These are phyloP conservation scores for Hormiphora californensis DNA, from an alignment of 37 sponge, comb jelly and placozoan species.

Conservation along the genomic window DNA sequence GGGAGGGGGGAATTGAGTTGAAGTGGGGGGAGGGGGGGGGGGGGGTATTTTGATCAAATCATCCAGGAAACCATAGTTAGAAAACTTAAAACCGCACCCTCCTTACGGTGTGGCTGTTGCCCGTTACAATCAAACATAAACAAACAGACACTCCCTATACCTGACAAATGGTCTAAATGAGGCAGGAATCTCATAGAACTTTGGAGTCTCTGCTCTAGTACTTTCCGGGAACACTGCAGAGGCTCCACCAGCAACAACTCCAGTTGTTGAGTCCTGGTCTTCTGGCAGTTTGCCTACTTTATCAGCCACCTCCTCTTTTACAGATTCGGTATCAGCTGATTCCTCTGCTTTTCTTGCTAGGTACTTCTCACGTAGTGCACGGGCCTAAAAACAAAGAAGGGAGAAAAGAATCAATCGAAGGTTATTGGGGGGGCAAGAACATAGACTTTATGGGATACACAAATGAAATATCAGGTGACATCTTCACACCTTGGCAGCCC, in stretches of 20 bases:
- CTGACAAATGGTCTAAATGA: not conserved
- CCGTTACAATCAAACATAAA: too few species aligned
- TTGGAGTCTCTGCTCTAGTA: not conserved
- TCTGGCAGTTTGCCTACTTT: too few species aligned
- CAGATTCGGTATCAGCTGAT: not conserved
- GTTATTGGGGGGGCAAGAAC: not conserved
- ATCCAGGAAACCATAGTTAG: too few species aligned
- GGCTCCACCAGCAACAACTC: not conserved
- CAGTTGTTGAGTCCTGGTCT: not conserved
- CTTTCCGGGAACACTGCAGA: not conserved
- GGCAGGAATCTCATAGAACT: slow-evolving; percentile 37
- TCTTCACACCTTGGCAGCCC: slow-evolving; percentile 66
- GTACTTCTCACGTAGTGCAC: slow-evolving; percentile 33
- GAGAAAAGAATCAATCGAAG: not conserved
- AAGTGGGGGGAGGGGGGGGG: too few species aligned
- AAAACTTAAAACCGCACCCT: too few species aligned
- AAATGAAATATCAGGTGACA: not conserved
- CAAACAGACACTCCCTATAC: not conserved
- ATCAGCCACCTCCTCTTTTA: too few species aligned
- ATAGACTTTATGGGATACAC: not conserved
- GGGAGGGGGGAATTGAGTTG: too few species aligned
- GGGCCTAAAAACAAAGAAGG: not conserved
- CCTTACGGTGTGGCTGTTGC: too few species aligned
- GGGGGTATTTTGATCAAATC: too few species aligned
- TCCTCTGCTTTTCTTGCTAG: slow-evolving; percentile 48